Conservation (phyloP, 2,888 invertebrate genomes). For the Ochropleura leucogaster region DNA sequence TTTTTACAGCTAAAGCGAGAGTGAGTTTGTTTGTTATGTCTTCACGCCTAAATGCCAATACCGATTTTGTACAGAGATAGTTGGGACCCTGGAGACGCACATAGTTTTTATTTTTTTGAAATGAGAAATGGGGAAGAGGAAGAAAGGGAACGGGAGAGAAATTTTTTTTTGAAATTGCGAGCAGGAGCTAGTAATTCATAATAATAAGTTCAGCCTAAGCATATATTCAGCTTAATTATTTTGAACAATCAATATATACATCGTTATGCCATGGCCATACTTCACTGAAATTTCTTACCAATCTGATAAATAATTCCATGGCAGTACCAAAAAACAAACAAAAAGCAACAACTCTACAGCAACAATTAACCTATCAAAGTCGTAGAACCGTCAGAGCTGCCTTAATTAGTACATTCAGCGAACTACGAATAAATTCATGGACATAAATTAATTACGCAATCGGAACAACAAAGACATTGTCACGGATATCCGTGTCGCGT, state of each 20-base stretch:
- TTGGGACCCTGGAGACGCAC: no score
- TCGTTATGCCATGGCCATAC: not conserved
- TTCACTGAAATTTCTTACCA: not conserved
- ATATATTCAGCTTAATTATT: not conserved
- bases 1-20: not conserved
- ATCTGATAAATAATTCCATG: conserved; percentile 11
- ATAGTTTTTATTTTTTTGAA: no score
- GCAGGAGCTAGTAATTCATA: not conserved
- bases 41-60: no score
- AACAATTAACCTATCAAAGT: conserved; percentile 55
- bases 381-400: conserved; percentile 45
- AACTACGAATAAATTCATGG: conserved; percentile 66
- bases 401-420: conserved; percentile 60
- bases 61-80: no score
- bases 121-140: no score
- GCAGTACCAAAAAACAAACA: conserved; percentile 12
- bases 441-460: conserved; percentile 78
- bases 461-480: conserved; percentile 74
- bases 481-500: conserved; percentile 77
- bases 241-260: no score
- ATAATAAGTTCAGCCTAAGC: not conserved
- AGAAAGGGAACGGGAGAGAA: no score
- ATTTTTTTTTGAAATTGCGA: no score
- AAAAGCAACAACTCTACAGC: conserved; percentile 35
- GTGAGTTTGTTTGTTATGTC: no score